These are phyloP conservation scores for Enteromius thamalakanensis DNA, from an alignment of 2,797 vertebrate species.

Conservation along the genomic window DNA sequence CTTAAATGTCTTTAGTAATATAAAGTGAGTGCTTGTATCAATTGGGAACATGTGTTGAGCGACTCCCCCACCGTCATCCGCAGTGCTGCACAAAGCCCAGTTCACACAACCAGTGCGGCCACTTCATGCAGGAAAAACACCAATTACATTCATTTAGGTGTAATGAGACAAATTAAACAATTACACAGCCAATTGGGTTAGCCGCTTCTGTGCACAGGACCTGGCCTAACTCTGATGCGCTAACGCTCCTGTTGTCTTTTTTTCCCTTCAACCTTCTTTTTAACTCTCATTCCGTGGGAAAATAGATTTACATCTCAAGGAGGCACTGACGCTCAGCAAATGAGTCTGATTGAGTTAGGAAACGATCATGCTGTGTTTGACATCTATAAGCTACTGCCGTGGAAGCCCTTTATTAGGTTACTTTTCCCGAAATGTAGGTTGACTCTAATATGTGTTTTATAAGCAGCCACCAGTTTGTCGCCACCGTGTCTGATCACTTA, in stretches of 20 bases:
- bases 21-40: conserved; percentile 2
- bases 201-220: conserved; percentile 65
- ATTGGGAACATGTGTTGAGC: conserved; percentile 21
- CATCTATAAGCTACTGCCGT: conserved; percentile 24
- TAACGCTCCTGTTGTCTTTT: conserved; percentile 16
- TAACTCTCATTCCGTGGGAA: conserved; percentile 39
- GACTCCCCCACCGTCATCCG: not conserved
- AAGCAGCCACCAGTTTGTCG: conserved; percentile 65
- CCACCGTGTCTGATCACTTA: conserved; percentile 63
- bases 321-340: conserved; percentile 45
- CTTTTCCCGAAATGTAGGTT: conserved; percentile 47
- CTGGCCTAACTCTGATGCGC: conserved; percentile 56
- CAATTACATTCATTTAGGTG: conserved; percentile 73
- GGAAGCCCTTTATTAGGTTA: conserved; percentile 66
- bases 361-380: conserved; percentile 48
- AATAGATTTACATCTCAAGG: conserved; percentile 44
- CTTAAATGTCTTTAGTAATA: not conserved
- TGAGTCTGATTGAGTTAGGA: conserved; percentile 42
- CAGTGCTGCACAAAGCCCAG: conserved; percentile 36
- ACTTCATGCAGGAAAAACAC: conserved; percentile 67
- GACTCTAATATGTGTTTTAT: conserved; percentile 60
- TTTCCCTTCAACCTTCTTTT: conserved; percentile 31
- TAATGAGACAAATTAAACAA: conserved; percentile 80
- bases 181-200: conserved; percentile 78
- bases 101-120: conserved; percentile 50